Conservation (phyloP, 2,113 vertebrate species). For the Aleadryas rufinucha region DNA sequence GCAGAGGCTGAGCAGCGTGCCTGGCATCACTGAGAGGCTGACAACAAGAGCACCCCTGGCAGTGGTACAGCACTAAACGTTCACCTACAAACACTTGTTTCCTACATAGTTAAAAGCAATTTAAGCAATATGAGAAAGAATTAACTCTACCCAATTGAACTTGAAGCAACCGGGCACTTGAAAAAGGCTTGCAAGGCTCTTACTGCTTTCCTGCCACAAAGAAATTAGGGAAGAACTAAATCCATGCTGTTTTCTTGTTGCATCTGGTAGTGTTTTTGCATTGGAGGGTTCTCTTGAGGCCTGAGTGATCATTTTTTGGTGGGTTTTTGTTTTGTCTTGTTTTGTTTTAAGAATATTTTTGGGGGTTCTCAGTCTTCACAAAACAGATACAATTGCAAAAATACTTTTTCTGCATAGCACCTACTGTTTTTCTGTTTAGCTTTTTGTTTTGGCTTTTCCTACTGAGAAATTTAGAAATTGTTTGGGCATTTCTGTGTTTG, state of each 20-base stretch:
- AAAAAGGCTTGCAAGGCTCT: neutral
- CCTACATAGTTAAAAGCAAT: neutral
- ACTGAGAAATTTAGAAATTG: neutral
- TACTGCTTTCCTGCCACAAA: neutral
- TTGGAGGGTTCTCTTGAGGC: neutral
- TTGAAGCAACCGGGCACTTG: neutral
- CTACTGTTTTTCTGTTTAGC: neutral
- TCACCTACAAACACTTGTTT: neutral
- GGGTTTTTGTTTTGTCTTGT: neutral
- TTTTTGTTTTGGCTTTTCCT: neutral
- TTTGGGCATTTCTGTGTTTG: neutral
- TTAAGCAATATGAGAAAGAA: neutral
- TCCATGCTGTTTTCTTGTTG: neutral
- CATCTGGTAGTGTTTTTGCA: rapidly evolving
- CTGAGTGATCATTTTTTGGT: neutral
- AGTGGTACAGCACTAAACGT: neutral
- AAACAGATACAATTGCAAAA: neutral
- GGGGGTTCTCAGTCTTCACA: neutral
- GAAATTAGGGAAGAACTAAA: neutral
- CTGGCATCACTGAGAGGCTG: neutral
- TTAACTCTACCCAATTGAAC: neutral
- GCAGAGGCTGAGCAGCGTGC: rapidly evolving
- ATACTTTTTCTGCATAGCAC: neutral
- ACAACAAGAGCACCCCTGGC: neutral
- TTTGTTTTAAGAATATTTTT: neutral